Evolutionary conservation across 2,797 vertebrate species (phyloP), one percentile per base, ranked within the genome.

Genomic region (Gallirallus australis): DNA sequence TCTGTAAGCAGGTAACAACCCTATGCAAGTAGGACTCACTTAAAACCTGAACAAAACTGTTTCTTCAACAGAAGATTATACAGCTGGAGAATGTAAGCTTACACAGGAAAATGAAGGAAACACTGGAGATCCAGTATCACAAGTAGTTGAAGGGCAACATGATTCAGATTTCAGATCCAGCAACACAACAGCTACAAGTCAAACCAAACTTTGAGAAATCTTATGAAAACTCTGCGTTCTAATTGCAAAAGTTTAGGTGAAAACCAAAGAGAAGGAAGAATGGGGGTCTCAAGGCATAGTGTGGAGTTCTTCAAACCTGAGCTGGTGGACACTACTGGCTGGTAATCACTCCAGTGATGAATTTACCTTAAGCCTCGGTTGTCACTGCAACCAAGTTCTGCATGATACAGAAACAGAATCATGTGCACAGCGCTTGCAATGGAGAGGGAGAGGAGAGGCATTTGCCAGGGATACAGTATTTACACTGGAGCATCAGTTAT

Each of bases 351-450:
- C 47, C 78, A 54, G 70, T 9, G 9, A 28, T 2, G 1, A 68
- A 45, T 56, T 40, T 85, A 25, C 35, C 19, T 52, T 19, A 12
- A 59, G 27, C 23, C 25, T 60, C 45, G 30, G 78, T 53, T 63
- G 39, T 20, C 50, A 48, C 48, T 35, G 18, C 42, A 45, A 45
- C 8, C 42, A 19, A 45, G 15, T 31, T 77, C 28, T 60, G 25
- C 40, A 19, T 56, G n/a, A 63, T 12, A 40, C 23, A 37, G 53
- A 66, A 39, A 39, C 16, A 54, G 10, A 60, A 64, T 8, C 28
- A 50, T 11, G 8, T 30, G 45, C 2, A 9, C 3, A 11, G 39
- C 1, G 2, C 25, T 71, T 59, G n/a, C 4, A 50, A 64, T 1
- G 11, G 40, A 81, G 20, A 8, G 20, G 28, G 68, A 33, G 21